Percentiles rank a stretch among this genome's conserved stretches.
Evolutionary conservation across 2,888 invertebrate species (phyloP).

Genomic region (Odontocolon sp.): DNA sequence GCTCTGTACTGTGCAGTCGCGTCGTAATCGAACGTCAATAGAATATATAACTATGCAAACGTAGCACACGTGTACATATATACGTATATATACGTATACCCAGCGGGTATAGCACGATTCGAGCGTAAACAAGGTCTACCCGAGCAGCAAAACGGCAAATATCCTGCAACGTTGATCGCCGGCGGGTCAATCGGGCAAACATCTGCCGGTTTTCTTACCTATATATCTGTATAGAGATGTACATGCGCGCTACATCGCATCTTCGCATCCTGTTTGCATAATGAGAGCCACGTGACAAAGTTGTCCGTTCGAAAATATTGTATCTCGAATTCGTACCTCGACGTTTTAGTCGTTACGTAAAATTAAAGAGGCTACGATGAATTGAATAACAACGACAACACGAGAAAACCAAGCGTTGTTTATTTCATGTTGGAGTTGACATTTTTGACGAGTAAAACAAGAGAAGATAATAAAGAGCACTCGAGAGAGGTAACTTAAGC

Average conservation of each 20-base stretch:
- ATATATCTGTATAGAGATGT: background rate
- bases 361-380: too few species aligned
- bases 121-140: background rate
- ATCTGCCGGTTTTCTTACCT: background rate
- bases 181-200: background rate
- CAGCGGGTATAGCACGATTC: background rate
- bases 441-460: too few species aligned
- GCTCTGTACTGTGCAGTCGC: background rate
- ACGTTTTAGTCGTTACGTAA: too few species aligned
- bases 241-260: background rate
- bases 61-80: background rate
- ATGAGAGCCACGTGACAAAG: background rate
- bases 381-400: too few species aligned
- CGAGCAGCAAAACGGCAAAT: background rate
- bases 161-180: background rate
- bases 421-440: too few species aligned
- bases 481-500: background rate
- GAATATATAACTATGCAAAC: background rate
- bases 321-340: too few species aligned
- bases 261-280: background rate
- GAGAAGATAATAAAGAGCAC: too few species aligned
- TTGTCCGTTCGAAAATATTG: too few species aligned
- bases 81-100: background rate
- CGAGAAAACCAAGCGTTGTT: too few species aligned
- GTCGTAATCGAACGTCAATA: slow-evolving; percentile 18